Percentiles rank a stretch among this genome's conserved stretches.
Evolutionary conservation across 2,797 vertebrate genomes (phyloP).

Genomic region (Pseudochromis fuscus): DNA sequence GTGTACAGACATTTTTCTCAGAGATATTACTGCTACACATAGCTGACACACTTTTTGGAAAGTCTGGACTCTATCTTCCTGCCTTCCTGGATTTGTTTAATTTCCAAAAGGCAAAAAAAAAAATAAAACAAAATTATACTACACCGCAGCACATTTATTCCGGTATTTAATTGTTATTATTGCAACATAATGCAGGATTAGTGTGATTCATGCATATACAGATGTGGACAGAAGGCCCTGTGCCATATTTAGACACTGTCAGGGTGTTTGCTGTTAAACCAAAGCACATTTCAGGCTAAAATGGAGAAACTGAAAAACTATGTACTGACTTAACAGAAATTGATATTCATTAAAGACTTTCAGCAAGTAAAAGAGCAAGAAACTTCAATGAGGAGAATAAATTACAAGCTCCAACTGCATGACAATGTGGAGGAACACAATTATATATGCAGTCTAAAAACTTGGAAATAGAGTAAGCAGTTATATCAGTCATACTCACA

Average conservation of each 20-base stretch:
- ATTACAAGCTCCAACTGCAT: too few relatives aligned
- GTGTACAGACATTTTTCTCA: constrained; percentile 1
- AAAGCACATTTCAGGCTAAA: constrained; percentile 18
- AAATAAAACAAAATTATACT: too few relatives aligned
- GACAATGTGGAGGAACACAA: too few relatives aligned
- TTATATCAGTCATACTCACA: too few relatives aligned
- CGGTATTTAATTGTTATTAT: constrained; percentile 20
- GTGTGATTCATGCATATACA: constrained; percentile 5
- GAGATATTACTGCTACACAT: constrained; percentile 5
- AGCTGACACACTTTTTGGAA: constrained; percentile 7
- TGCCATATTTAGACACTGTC: too few relatives aligned
- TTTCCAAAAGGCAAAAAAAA: constrained; percentile 22
- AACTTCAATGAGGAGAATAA: too few relatives aligned
- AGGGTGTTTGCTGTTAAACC: too few relatives aligned
- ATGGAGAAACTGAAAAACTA: constrained; percentile 6
- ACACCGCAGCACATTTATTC: constrained; percentile 24
- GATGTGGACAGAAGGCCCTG: not conserved
- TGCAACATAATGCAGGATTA: constrained; percentile 8
- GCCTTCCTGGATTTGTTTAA: constrained; percentile 22
- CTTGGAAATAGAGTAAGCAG: not conserved
- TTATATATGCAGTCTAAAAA: not conserved
- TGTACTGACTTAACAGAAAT: constrained; percentile 11
- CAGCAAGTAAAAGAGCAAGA: not conserved
- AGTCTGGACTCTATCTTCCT: not conserved
- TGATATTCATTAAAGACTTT: constrained; percentile 8